Conservation (phyloP, 2,888 invertebrate species). For the Andrena trimmerana region DNA sequence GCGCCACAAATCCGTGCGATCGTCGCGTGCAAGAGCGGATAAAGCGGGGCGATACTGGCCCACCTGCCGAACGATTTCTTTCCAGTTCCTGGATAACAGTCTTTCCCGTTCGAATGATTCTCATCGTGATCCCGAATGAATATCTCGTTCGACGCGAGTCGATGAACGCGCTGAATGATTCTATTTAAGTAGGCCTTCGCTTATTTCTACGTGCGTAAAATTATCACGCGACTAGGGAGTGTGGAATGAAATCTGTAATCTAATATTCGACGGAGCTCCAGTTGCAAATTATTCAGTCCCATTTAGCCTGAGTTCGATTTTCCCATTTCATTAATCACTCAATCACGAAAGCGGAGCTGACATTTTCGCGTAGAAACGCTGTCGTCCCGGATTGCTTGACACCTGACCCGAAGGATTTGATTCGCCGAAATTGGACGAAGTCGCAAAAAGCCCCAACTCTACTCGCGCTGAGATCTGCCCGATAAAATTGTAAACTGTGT, state of each 20-base stretch:
- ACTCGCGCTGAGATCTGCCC: not conserved
- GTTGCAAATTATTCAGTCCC: not conserved
- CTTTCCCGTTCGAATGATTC: not conserved
- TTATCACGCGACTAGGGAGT: too few species aligned
- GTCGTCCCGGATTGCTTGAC: not conserved
- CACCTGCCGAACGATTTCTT: not conserved
- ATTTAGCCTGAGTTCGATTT: not conserved
- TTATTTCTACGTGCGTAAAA: too few species aligned
- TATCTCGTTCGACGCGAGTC: too few species aligned
- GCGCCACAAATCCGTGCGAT: constrained; percentile 17
- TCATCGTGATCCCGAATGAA: not conserved
- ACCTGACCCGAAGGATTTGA: not conserved
- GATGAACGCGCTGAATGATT: too few species aligned
- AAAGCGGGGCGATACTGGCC: not conserved
- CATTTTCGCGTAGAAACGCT: not conserved
- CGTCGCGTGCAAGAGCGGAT: constrained; percentile 11
- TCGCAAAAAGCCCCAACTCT: not conserved
- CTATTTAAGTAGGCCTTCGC: too few species aligned
- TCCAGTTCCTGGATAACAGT: not conserved
- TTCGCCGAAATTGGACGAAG: not conserved
- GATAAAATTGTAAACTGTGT: not conserved
- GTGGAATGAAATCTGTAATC: not conserved
- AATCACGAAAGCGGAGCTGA: not conserved
- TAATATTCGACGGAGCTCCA: not conserved
- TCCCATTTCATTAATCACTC: not conserved